These are phyloP conservation scores for Pterostichus madidus DNA, from an alignment of 2,888 invertebrate genomes.

Conservation along the genomic window DNA sequence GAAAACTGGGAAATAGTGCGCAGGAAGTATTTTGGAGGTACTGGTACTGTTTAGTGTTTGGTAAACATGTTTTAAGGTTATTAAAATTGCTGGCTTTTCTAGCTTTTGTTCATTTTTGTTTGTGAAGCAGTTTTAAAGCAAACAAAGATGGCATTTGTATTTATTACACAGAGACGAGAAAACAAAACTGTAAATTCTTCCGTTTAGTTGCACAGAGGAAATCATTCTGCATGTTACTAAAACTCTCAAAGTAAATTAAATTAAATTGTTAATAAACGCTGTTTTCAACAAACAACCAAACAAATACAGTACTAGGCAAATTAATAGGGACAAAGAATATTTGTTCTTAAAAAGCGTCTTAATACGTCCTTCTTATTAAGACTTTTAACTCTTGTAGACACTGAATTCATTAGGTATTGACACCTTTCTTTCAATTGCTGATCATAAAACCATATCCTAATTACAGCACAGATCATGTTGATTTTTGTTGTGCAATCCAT, in stretches of 20 bases:
- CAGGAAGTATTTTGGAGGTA: conserved; percentile 42
- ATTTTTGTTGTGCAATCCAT: no score
- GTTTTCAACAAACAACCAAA: no score
- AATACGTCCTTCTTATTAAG: no score
- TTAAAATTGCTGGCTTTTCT: conserved; percentile 51
- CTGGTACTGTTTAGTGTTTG: conserved; percentile 43
- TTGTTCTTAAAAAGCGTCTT: no score
- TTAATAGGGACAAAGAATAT: no score
- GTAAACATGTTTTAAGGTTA: conserved; percentile 53
- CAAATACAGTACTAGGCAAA: no score
- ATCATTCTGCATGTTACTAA: background rate
- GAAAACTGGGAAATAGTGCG: conserved; percentile 31
- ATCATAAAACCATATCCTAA: no score
- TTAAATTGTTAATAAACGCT: conserved; percentile 31
- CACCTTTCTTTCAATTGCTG: no score
- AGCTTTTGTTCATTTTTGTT: conserved; percentile 48
- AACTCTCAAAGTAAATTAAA: background rate
- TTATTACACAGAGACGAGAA: conserved; percentile 13
- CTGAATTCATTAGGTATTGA: no score
- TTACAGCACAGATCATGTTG: no score
- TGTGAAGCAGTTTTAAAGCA: conserved; percentile 45
- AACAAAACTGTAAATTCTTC: conserved; percentile 36
- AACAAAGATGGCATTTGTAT: conserved; percentile 32
- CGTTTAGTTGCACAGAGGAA: conserved; percentile 4
- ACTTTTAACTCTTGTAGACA: no score